These are phyloP conservation scores for Choristoneura rosaceana DNA, from an alignment of 2,888 invertebrate species.

Conservation along the genomic window DNA sequence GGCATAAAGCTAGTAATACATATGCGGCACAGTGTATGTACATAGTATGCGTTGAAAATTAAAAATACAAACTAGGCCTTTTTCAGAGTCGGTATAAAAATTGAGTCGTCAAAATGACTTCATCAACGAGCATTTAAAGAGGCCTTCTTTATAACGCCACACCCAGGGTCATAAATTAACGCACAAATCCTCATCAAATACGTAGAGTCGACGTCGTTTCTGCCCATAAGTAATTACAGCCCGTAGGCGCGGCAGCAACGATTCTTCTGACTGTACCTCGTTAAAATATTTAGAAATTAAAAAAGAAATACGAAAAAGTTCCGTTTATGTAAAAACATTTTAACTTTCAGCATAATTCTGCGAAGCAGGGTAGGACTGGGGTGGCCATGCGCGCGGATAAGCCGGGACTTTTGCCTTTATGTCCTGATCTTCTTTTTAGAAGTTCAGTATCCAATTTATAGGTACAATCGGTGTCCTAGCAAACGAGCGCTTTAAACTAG, in stretches of 20 bases:
- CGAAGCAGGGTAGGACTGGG: background rate
- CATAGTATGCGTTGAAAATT: too few relatives aligned
- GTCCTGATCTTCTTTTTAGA: too few relatives aligned
- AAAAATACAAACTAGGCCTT: too few relatives aligned
- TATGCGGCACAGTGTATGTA: too few relatives aligned
- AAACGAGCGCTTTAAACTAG: too few relatives aligned
- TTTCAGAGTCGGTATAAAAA: too few relatives aligned
- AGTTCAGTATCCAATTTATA: too few relatives aligned
- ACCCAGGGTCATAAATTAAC: background rate
- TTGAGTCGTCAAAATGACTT: background rate
- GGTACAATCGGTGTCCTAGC: too few relatives aligned
- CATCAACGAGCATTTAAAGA: too few relatives aligned
- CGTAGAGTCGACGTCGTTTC: background rate
- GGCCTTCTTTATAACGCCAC: background rate
- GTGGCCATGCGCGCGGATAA: background rate
- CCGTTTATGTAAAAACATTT: background rate
- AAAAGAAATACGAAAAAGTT: slow-evolving; percentile 2
- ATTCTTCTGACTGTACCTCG: too few relatives aligned
- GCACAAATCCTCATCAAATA: background rate
- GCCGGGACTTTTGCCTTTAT: background rate
- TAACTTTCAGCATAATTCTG: slow-evolving; percentile 28
- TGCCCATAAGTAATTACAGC: background rate
- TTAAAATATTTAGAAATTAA: slow-evolving; percentile 4
- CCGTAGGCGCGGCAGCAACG: background rate
- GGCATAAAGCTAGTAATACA: too few relatives aligned